These are phyloP conservation scores for Palythoa caribaeorum DNA, from an alignment of 92 coral and sea anemone species.

Conservation along the genomic window DNA sequence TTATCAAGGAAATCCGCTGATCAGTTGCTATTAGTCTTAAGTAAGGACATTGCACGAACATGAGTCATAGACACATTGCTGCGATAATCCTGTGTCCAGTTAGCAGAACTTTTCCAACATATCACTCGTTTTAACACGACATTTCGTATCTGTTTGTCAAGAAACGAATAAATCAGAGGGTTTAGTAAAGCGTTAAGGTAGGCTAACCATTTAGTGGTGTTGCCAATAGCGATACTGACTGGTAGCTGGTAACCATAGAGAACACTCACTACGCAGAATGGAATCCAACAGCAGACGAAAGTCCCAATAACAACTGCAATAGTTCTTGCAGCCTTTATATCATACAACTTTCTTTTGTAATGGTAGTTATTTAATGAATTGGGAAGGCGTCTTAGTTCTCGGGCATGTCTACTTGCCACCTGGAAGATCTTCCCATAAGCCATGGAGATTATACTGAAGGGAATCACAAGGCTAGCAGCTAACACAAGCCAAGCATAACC, in stretches of 20 bases:
- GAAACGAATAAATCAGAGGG: conserved; percentile 85
- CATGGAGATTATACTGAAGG: conserved; percentile 73
- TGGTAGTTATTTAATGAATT: conserved; percentile 54
- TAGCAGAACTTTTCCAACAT: conserved; percentile 8
- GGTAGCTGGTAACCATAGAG: conserved; percentile 53
- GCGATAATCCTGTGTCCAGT: neutral
- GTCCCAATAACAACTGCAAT: conserved; percentile 91
- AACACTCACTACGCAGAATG: conserved; percentile 83
- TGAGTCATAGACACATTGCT: neutral
- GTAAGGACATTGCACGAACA: neutral
- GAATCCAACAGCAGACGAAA: conserved; percentile 87
- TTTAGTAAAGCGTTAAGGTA: conserved; percentile 82
- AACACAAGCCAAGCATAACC: conserved; percentile 84
- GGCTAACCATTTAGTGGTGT: conserved; percentile 85
- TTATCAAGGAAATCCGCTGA: too few species aligned
- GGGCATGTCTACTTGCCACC: conserved; percentile 81
- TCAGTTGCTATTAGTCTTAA: neutral
- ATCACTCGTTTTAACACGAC: conserved; percentile 57
- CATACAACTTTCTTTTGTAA: conserved; percentile 65
- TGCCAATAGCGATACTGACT: conserved; percentile 57
- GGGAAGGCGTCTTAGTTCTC: conserved; percentile 48
- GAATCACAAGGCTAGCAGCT: conserved; percentile 76
- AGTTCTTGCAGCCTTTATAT: conserved; percentile 92
- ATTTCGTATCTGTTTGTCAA: conserved; percentile 80
- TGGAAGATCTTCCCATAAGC: conserved; percentile 87